Base-by-base conservation (phyloP, 2,113 vertebrate species). In the Ovis aries region DNA sequence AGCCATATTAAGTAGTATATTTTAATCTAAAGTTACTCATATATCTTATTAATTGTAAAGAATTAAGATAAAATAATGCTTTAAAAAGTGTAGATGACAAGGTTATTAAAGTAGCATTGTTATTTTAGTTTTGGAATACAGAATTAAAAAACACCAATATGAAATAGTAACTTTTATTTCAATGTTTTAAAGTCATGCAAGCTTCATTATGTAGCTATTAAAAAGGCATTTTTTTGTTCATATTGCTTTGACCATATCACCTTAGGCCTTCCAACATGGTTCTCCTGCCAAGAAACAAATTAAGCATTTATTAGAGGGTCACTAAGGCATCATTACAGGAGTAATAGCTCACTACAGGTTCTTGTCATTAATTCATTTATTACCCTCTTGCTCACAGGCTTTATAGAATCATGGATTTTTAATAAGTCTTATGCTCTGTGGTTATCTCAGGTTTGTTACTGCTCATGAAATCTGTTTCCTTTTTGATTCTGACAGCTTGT, bases 191-290 rank as follows among this genome's bases (percentile, higher is more conserved):
- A 92, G 83, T 94, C 88, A 33, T 94, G 21, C 80, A 98, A 90
- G 17, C 10, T n/a, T 96, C 29, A 96, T 95, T 98, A 93, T 83
- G 81, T 48, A 98, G 45, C 55, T 97, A 98, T 97, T 98, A 97
- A 97, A 98, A 98, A 96, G 29, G 14, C 82, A 91, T 96, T 96
- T 97, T 98, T 98, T 98, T 98, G 36, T 94, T 97, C 92, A 45
- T 92, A 97, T 94, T 97, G 64, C 93, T 98, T 98, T 98, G 97
- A 94, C 97, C 48, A 12, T 92, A 81, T 96, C 80, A 97, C 50
- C 64, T 71, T 92, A 57, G 83, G 31, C 48, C 83, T 97, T 98
- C 78, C 86, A 91, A 98, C 91, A 40, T 27, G 60, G 84, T 78
- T 97, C 80, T 97, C 95, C 81, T 96, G 48, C 52, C 50, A 96